Evolutionary conservation across 2,797 vertebrate species (phyloP), one percentile per base, ranked within the genome.

Genomic region (Liparis tanakae): DNA sequence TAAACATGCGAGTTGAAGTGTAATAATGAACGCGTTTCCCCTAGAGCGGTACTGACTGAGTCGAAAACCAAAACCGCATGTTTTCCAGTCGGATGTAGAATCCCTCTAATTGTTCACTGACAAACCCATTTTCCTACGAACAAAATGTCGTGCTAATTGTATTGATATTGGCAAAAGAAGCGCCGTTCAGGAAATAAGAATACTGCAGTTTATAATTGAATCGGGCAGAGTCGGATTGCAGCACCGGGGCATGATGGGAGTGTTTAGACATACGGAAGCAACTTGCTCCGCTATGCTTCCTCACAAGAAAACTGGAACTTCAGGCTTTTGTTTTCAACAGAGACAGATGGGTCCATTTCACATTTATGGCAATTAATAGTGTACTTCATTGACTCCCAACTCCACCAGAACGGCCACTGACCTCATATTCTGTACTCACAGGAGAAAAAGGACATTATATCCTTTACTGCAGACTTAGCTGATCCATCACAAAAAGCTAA

Each of bases 221-320:
- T 66, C 1, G 65, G 79, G 80, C 85, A 74, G 77, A 76, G 85
- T 83, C 81, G 15, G 65, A 84, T 70, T 83, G 85, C 74, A 79
- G 73, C 78, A 41, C 56, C 53, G 15, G 67, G 63, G 66, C 72
- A 67, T 34, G 56, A 72, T 63, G 78, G 82, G 79, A 82, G 51
- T 81, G 77, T 88, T 90, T 90, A 76, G 83, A 88, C 88, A 88
- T 84, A 89, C 79, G 86, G 87, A 88, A 92, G 89, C 89, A 88
- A 89, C 87, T 87, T 84, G 80, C 80, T 58, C 74, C 18, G 86
- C 77, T 80, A 1, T 25, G 75, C 78, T 85, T 79, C 80, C 72
- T 85, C 76, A 51, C 79, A 33, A 72, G 69, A 74, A 86, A 72
- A 81, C 37, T 55, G 59, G 39, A 36, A n/a, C 72, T 68, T 50